Base-by-base conservation (phyloP, 2,113 vertebrate genomes). In the Phrynosoma blainvillii region DNA sequence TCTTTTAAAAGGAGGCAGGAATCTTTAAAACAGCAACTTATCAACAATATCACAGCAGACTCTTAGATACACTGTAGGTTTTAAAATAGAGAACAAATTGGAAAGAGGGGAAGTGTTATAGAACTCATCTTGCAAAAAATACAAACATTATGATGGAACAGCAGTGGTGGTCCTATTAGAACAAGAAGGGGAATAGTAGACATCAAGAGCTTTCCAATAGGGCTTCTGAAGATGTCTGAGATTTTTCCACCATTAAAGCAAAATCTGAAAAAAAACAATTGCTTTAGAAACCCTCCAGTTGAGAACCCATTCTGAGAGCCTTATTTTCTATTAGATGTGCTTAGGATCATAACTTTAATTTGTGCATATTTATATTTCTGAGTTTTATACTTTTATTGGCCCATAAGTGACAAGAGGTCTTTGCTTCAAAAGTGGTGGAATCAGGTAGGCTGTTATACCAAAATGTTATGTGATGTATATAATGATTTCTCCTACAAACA, bases 121-220 rank as follows among this genome's bases (percentile, higher is more conserved):
- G 7, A 71, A 62, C 36, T 30, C 27, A 20, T 23, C 27, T 21
- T 36, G 8, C n/a, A 32, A 32, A 32, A 74, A 74, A 59, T 6
- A 1, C 0, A 36, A 54, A 70, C 21, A 65, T 18, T 65, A 2
- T 40, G 21, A 42, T 36, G n/a, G 32, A 4, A 2, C 10, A 66
- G 32, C 16, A 42, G 11, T 42, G 56, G 40, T 68, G 56, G 40
- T 68, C 62, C 32, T 68, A 76, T 23, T 36, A 0, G 68, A 42
- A 1, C 9, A 1, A 5, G 4, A 6, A 4, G 1, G 14, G 12
- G 52, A 4, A 18, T 2, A 30, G n/a, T 21, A 74, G 1, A 42
- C 4, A 89, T 0, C 4, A 70, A 59, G 25, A 65, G 5, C 12
- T 59, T 80, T 14, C 7, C 14, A 36, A 23, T 23, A 32, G 78